Evolutionary conservation across 2,797 vertebrate genomes (phyloP), one percentile per base, ranked within the genome.

Genomic region (Tinamus major): DNA sequence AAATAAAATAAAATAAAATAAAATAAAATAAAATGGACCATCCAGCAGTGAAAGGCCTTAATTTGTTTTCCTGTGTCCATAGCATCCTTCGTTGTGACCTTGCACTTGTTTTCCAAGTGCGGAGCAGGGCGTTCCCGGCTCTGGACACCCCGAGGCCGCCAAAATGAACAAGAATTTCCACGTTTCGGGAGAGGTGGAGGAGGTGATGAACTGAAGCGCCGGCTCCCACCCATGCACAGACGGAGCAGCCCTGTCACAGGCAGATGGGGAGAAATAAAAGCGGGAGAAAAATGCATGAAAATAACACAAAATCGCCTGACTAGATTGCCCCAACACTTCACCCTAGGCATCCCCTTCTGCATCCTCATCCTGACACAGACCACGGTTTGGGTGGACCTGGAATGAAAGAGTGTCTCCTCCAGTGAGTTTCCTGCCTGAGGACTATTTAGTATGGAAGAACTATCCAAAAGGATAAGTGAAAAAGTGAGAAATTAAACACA

Each of bases 121-220:
- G 17, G 18, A 65, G 20, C 51, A 29, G 42, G 35, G 11, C 17
- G 13, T 7, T 48, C 41, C 10, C 55, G 14, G 5, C 16, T 41
- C 48, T 18, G 41, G 35, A 23, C 42, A 35, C 4, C 41, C 14
- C 35, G 3, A n/a, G 7, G 64, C 58, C 51, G 49, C 21, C 62
- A 35, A 93, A 85, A 70, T 65, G 90, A 92, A 85, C 90, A 92
- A 80, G n/a, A 48, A 55, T 89, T 61, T 59, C 27, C 79, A 71
- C 53, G 1, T 75, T 84, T 70, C 84, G 79, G 56, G 64, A 24
- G 75, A 80, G 75, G 67, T 80, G 64, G 79, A 84, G 84, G 87
- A 84, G 58, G 84, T 27, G 75, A 71, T 67, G 77, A 89, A 37
- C 59, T 56, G 75, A 67, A 33, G 55, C 65, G 29, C 59, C 41